Percentiles rank a stretch among this genome's conserved stretches.
phyloP scores from a whole-genome alignment of 2,888 invertebrate species.

The Argyresthia albistria region DNA sequence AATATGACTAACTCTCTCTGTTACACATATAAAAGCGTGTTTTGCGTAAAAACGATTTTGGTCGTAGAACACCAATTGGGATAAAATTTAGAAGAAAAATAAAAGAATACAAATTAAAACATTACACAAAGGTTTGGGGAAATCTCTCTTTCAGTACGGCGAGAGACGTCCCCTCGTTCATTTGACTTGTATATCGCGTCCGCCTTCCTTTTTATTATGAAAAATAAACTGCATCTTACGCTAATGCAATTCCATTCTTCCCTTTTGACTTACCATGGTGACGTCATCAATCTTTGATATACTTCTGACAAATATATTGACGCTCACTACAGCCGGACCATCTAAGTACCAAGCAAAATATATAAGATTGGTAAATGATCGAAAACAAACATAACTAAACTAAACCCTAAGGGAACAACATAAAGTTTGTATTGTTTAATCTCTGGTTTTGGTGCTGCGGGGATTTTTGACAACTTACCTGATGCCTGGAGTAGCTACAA shows the following conservation, averaged over 20 bases:
- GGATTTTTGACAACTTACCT: slow-evolving; percentile 26
- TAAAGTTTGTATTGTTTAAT: slow-evolving; percentile 15
- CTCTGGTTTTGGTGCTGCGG: slow-evolving; percentile 12
- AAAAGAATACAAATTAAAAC: slow-evolving; percentile 30
- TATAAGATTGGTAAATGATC: slow-evolving; percentile 16
- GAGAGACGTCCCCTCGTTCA: slow-evolving; percentile 64
- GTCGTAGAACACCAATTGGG: slow-evolving; percentile 63
- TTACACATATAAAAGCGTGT: no score
- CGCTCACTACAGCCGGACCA: slow-evolving; percentile 96
- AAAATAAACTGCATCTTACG: slow-evolving; percentile 30
- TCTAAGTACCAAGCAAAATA: slow-evolving; percentile 76
- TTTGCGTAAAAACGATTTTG: slow-evolving; percentile 64
- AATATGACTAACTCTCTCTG: neutral
- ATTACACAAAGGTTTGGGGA: slow-evolving; percentile 44
- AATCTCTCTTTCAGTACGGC: slow-evolving; percentile 43
- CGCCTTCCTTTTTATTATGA: slow-evolving; percentile 18
- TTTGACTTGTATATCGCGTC: slow-evolving; percentile 61
- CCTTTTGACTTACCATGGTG: slow-evolving; percentile 93
- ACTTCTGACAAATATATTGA: slow-evolving; percentile 99
- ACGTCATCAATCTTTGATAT: slow-evolving; percentile 99
- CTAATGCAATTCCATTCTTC: slow-evolving; percentile 46
- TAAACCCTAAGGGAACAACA: slow-evolving; percentile 39
- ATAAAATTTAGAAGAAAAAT: slow-evolving; percentile 32
- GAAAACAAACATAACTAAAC: slow-evolving; percentile 25
- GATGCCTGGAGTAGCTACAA: slow-evolving; percentile 13